phyloP scores from a whole-genome alignment of 1,140 invertebrate genomes.

The Drosophila insularis region DNA sequence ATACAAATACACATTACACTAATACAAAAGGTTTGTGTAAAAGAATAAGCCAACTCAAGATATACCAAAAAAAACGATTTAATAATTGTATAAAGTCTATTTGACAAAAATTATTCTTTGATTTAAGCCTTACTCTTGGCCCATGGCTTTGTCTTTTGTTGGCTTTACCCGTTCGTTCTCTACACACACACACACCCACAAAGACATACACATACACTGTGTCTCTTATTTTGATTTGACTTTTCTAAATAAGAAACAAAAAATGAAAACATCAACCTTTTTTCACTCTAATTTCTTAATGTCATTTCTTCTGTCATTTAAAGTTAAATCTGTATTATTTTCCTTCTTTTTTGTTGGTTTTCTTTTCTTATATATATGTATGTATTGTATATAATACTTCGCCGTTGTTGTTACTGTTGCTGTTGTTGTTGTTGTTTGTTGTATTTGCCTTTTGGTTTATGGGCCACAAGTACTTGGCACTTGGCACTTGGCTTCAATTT shows the following conservation, averaged over 20 bases:
- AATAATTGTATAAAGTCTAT: no score
- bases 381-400: not conserved
- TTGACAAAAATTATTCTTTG: no score
- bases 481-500: conserved; percentile 63
- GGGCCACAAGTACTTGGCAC: conserved; percentile 44
- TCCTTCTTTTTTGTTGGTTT: not conserved
- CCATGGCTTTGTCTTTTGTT: no score
- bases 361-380: not conserved
- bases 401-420: not conserved
- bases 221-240: no score
- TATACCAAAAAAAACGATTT: no score
- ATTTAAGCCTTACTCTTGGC: no score
- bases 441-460: conserved; percentile 60
- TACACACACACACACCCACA: no score
- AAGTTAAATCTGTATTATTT: not conserved
- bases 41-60: no score
- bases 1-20: not conserved
- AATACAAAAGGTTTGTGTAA: not conserved
- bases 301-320: not conserved
- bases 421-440: conserved; percentile 1
- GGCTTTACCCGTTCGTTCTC: no score
- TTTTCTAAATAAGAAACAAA: no score
- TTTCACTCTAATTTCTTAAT: not conserved
- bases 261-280: no score
- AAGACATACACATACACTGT: no score